phyloP scores from a whole-genome alignment of 2,113 vertebrate species.

The Turnix velox region DNA sequence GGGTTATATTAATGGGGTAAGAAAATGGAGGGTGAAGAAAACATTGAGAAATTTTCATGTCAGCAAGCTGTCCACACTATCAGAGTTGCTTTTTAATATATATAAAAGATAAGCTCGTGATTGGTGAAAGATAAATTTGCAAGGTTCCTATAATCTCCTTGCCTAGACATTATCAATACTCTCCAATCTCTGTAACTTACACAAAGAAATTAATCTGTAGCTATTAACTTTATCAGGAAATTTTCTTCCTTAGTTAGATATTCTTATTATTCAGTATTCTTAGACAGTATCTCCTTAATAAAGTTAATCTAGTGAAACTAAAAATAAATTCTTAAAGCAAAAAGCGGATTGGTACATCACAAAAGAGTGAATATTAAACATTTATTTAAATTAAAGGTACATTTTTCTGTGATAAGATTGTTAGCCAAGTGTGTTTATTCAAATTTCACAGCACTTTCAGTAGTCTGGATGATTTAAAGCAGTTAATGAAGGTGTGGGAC shows the following conservation, averaged over 20 bases:
- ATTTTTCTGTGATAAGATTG: neutral
- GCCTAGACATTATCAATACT: neutral
- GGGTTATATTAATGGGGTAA: neutral
- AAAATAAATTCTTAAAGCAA: neutral
- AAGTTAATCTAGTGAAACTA: neutral
- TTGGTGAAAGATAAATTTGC: slow-evolving; percentile 19
- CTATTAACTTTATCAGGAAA: neutral
- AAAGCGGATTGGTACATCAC: neutral
- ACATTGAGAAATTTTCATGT: neutral
- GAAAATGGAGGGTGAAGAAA: slow-evolving; percentile 2
- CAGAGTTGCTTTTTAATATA: neutral
- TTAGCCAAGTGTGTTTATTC: neutral
- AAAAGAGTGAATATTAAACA: neutral
- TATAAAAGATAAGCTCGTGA: neutral
- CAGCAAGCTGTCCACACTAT: neutral
- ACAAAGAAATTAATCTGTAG: neutral
- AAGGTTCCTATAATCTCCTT: neutral
- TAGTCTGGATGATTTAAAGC: neutral
- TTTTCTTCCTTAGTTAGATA: neutral
- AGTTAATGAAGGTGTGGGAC: slow-evolving; percentile 2
- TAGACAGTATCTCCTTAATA: neutral
- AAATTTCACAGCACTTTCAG: neutral
- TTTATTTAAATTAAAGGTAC: neutral
- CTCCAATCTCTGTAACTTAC: neutral
- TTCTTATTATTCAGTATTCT: neutral